Evolutionary conservation across 2,797 vertebrate genomes (phyloP).

Genomic region (Cynopterus sphinx): DNA sequence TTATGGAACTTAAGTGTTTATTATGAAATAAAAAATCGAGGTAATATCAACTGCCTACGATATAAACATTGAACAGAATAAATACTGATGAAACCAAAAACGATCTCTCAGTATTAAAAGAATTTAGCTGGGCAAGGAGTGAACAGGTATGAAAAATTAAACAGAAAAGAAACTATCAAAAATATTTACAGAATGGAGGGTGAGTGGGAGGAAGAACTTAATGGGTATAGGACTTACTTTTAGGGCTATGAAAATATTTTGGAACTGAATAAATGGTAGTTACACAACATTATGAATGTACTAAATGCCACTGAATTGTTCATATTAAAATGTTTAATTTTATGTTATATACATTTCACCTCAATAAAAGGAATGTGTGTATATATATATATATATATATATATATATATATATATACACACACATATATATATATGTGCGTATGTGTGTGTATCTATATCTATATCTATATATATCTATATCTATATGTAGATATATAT

Average conservation of each 20-base stretch:
- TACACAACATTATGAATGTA: not conserved
- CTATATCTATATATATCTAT: not conserved
- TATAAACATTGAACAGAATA: slow-evolving; percentile 5
- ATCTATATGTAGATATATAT: no score
- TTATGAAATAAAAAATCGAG: slow-evolving; percentile 32
- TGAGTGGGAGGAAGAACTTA: not conserved
- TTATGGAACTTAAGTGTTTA: not conserved
- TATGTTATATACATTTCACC: not conserved
- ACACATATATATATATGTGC: no score
- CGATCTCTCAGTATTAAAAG: not conserved
- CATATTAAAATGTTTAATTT: not conserved
- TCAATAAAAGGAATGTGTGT: not conserved
- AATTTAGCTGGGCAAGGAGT: not conserved
- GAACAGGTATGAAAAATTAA: not conserved
- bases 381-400: not conserved
- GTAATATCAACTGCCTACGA: not conserved
- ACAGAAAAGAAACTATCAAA: not conserved
- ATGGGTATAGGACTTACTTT: not conserved
- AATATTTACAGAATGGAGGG: not conserved
- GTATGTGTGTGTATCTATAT: not conserved
- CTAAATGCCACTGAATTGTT: not conserved
- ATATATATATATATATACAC: not conserved
- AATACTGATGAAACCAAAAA: not conserved
- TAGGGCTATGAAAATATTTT: not conserved
- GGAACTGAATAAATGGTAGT: not conserved